Conservation (phyloP, 2,888 invertebrate genomes). For the Gryllus longicercus region DNA sequence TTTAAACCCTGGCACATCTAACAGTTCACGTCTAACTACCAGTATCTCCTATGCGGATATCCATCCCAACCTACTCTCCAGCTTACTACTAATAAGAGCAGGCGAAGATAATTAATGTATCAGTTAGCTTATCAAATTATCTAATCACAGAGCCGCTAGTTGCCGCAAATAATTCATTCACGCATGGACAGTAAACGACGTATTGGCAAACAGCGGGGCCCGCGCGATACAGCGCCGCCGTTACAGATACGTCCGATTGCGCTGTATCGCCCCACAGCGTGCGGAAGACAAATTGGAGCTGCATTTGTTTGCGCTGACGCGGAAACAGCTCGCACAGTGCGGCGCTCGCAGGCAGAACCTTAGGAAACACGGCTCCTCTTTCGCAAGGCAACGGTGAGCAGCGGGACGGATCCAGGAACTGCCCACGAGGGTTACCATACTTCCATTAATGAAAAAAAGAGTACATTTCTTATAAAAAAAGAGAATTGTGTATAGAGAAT, state of each 20-base stretch:
- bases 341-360: too few relatives aligned
- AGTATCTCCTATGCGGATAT: too few relatives aligned
- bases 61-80: neutral
- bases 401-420: too few relatives aligned
- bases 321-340: neutral
- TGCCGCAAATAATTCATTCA: neutral
- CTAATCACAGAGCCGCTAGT: neutral
- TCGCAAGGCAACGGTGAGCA: too few relatives aligned
- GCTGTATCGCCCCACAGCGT: neutral
- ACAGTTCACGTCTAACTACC: too few relatives aligned
- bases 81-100: neutral
- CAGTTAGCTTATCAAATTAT: slow-evolving; percentile 10
- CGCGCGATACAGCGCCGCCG: neutral
- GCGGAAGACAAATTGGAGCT: neutral
- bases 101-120: neutral
- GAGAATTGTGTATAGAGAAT: too few relatives aligned
- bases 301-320: neutral
- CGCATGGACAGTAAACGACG: slow-evolving; percentile 10
- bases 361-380: too few relatives aligned
- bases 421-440: too few relatives aligned
- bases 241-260: slow-evolving; percentile 9
- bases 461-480: too few relatives aligned
- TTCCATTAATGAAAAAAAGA: too few relatives aligned
- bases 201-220: slow-evolving; percentile 1
- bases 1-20: too few relatives aligned